These are phyloP conservation scores for Myrmecobius fasciatus DNA, from an alignment of 2,113 vertebrate species.

Conservation along the genomic window DNA sequence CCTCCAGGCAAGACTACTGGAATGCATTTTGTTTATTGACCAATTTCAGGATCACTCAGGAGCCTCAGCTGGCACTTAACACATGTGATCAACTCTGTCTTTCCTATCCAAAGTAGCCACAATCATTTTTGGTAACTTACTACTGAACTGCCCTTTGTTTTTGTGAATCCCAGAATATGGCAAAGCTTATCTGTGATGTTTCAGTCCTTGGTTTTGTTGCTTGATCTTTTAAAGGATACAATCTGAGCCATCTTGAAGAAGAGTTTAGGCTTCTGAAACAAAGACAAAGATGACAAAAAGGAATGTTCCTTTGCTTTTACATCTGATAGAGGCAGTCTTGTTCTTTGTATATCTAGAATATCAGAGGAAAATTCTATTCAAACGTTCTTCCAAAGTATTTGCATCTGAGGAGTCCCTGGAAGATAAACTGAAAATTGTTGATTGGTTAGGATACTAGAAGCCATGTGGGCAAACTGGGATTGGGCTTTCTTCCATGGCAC, in stretches of 20 bases:
- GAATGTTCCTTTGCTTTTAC: neutral
- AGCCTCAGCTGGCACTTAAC: neutral
- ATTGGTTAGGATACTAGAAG: neutral
- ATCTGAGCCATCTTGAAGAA: neutral
- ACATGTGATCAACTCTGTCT: neutral
- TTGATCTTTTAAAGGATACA: neutral
- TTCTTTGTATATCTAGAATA: neutral
- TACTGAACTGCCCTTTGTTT: slow-evolving; percentile 8
- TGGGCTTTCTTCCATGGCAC: neutral
- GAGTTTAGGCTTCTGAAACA: neutral
- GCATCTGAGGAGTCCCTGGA: neutral
- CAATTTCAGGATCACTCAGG: neutral
- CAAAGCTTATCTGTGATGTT: neutral
- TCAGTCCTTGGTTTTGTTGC: neutral
- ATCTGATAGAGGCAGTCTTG: neutral
- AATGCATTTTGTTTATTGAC: neutral
- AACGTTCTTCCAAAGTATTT: neutral
- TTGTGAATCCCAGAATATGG: neutral
- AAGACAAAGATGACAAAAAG: neutral
- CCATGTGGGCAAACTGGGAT: neutral
- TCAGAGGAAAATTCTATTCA: neutral
- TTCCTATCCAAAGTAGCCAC: neutral
- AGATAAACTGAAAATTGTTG: neutral
- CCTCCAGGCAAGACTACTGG: slow-evolving; percentile 4
- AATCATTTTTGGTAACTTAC: neutral